phyloP scores from a whole-genome alignment of 2,113 vertebrate species.

The Coptodon rendalli region DNA sequence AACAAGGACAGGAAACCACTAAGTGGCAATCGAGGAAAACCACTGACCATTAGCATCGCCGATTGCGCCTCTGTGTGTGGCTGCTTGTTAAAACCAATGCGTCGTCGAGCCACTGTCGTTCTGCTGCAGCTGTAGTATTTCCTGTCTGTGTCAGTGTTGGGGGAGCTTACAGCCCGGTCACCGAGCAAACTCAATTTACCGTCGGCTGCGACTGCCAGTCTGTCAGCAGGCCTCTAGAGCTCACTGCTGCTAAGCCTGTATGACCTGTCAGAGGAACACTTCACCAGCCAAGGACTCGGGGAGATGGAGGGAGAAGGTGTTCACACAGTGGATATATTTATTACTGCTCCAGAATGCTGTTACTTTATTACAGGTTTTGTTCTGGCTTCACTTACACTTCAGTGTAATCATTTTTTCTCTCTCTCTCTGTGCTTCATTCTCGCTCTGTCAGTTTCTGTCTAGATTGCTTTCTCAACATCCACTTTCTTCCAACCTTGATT shows the following conservation, averaged over 20 bases:
- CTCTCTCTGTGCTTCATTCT: not conserved
- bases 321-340: slow-evolving; percentile 59
- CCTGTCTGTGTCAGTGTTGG: not conserved
- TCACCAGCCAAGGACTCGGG: not conserved
- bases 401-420: slow-evolving; percentile 27
- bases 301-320: slow-evolving; percentile 15
- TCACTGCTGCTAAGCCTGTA: slow-evolving; percentile 43
- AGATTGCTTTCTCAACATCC: not conserved
- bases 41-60: slow-evolving; percentile 2
- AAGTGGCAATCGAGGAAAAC: slow-evolving; percentile 17
- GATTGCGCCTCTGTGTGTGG: not conserved
- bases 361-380: slow-evolving; percentile 61
- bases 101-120: not conserved
- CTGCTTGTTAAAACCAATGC: not conserved
- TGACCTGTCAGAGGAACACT: slow-evolving; percentile 37
- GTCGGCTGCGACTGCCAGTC: slow-evolving; percentile 18
- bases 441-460: not conserved
- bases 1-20: slow-evolving; percentile 20
- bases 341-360: slow-evolving; percentile 55
- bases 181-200: slow-evolving; percentile 43
- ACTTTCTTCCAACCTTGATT: not conserved
- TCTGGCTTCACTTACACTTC: slow-evolving; percentile 42
- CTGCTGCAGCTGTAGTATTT: not conserved
- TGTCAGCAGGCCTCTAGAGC: slow-evolving; percentile 50
- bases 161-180: not conserved